phyloP scores from a whole-genome alignment of 2,797 vertebrate genomes.

The Liasis olivaceus region DNA sequence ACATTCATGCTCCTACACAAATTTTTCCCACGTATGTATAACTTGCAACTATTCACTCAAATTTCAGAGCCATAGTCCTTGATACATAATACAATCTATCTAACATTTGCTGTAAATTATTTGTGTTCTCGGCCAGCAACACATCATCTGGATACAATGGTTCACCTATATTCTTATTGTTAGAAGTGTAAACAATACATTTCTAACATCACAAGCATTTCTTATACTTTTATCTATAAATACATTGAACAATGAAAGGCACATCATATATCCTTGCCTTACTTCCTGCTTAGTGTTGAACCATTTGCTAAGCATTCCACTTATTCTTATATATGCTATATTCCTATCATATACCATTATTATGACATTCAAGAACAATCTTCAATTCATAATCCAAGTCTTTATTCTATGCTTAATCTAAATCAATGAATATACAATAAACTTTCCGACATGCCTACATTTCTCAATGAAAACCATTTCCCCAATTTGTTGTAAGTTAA shows the following conservation, averaged over 20 bases:
- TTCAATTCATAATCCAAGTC: not conserved
- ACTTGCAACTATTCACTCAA: not conserved
- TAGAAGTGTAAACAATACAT: not conserved
- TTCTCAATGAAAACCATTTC: not conserved
- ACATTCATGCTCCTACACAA: not conserved
- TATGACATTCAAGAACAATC: not conserved
- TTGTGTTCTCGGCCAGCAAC: not conserved
- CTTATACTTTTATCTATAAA: not conserved
- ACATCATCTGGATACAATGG: not conserved
- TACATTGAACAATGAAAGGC: not conserved
- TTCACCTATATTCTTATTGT: not conserved
- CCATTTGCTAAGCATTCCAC: not conserved
- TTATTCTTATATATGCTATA: not conserved
- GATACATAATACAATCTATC: not conserved
- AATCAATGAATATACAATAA: not conserved
- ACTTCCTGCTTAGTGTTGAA: not conserved
- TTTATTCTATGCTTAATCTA: not conserved
- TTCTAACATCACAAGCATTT: not conserved
- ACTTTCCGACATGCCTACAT: not conserved
- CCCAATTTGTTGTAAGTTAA: not conserved
- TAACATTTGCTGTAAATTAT: not conserved
- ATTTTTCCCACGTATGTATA: not conserved
- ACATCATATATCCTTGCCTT: not conserved
- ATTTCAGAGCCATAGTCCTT: not conserved
- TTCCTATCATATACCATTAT: not conserved